These are phyloP conservation scores for Haemorhous mexicanus DNA, from an alignment of 2,113 vertebrate species.

Conservation along the genomic window DNA sequence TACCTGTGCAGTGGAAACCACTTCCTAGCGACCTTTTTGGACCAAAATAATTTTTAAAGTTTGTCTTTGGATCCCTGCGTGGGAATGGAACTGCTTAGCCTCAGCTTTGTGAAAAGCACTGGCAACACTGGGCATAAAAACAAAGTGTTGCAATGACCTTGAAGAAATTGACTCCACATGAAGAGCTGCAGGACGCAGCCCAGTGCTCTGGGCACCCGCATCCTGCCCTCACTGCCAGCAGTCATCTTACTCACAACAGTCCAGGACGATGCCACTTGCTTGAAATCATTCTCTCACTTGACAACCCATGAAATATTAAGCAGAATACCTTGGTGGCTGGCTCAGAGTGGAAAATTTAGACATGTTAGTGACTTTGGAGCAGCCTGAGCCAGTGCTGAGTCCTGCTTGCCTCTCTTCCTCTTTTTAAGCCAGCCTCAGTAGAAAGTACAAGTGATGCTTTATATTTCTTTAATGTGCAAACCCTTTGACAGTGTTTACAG, in stretches of 20 bases:
- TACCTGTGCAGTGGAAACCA: not conserved
- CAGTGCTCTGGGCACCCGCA: fast-evolving
- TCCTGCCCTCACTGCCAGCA: not conserved
- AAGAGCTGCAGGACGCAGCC: not conserved
- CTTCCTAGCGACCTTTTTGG: not conserved
- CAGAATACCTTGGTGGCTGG: not conserved
- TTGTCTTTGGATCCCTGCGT: not conserved
- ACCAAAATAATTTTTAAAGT: not conserved
- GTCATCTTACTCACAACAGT: not conserved
- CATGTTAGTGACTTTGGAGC: not conserved
- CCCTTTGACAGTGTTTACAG: not conserved
- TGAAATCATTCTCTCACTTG: not conserved
- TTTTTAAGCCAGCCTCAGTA: not conserved
- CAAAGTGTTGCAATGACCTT: not conserved
- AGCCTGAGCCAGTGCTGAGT: not conserved
- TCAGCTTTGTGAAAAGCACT: not conserved
- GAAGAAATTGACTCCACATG: fast-evolving
- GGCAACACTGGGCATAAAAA: not conserved
- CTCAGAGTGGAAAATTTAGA: not conserved
- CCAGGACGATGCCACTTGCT: not conserved
- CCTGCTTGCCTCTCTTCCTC: not conserved
- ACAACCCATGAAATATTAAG: not conserved
- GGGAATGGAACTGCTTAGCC: not conserved
- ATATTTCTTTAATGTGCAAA: not conserved
- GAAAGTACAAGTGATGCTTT: not conserved